Percentiles rank a stretch among this genome's conserved stretches.
phyloP scores from a whole-genome alignment of 2,113 vertebrate species.

The Carlito syrichta region DNA sequence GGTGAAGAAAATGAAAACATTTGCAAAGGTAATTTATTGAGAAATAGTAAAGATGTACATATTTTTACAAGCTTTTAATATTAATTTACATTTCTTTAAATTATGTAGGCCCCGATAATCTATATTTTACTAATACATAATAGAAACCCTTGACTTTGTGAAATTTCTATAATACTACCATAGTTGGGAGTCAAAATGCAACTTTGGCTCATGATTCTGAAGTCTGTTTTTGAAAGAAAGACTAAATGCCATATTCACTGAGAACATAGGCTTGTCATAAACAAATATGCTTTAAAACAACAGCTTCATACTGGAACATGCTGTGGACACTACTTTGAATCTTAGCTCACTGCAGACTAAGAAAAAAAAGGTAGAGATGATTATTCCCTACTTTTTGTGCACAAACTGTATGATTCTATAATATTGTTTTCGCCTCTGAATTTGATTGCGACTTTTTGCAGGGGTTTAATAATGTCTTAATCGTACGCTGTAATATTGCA shows the following conservation, averaged over 20 bases:
- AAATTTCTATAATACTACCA: constrained; percentile 72
- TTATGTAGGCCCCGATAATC: constrained; percentile 83
- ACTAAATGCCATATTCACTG: constrained; percentile 75
- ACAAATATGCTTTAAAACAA: constrained; percentile 46
- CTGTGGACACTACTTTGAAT: constrained; percentile 53
- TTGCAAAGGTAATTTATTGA: constrained; percentile 88
- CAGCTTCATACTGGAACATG: constrained; percentile 35
- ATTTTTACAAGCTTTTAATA: constrained; percentile 87
- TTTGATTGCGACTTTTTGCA: constrained; percentile 59
- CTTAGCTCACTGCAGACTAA: constrained; percentile 29
- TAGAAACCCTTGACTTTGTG: constrained; percentile 79
- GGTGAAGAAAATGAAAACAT: constrained; percentile 81
- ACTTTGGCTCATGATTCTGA: constrained; percentile 81
- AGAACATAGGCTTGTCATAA: constrained; percentile 60
- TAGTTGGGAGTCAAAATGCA: constrained; percentile 75
- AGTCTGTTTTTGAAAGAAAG: constrained; percentile 75
- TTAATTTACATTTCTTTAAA: constrained; percentile 90
- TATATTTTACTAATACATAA: constrained; percentile 81
- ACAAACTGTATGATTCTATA: constrained; percentile 59
- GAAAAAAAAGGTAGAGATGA: constrained; percentile 27
- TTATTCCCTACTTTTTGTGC: constrained; percentile 37
- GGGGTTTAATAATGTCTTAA: constrained; percentile 20
- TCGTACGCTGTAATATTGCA: neutral
- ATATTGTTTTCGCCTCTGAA: constrained; percentile 25
- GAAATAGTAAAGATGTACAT: constrained; percentile 88